Evolutionary conservation across 2,888 invertebrate species (phyloP).

Genomic region (Hipparchia semele): DNA sequence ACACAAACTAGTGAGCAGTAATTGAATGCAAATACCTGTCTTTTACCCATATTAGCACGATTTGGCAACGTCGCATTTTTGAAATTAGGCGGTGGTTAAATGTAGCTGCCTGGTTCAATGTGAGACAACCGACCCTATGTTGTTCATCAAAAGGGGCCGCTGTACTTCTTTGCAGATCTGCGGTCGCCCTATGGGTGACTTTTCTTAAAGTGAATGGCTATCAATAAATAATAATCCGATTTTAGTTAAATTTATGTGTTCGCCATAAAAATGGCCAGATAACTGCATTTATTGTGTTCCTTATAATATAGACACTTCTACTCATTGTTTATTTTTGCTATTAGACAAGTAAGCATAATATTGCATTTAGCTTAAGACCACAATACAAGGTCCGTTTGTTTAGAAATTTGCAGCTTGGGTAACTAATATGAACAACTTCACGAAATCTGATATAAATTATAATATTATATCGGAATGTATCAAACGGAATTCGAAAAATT

Average conservation of each 20-base stretch:
- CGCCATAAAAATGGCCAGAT: slow-evolving; percentile 27
- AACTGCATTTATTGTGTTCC: slow-evolving; percentile 56
- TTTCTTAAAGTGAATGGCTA: slow-evolving; percentile 4
- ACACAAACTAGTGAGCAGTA: too few relatives aligned
- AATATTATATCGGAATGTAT: not conserved
- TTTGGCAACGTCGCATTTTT: too few relatives aligned
- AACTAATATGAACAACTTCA: not conserved
- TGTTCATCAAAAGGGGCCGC: not conserved
- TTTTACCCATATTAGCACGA: too few relatives aligned
- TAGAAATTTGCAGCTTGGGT: not conserved
- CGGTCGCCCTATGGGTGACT: not conserved
- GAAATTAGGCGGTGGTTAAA: too few relatives aligned
- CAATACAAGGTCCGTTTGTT: slow-evolving; percentile 1
- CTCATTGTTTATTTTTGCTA: slow-evolving; percentile 58
- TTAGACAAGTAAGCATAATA: slow-evolving; percentile 61
- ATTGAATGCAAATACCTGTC: too few relatives aligned
- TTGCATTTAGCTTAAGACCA: slow-evolving; percentile 54
- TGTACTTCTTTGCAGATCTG: too few relatives aligned
- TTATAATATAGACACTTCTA: slow-evolving; percentile 52
- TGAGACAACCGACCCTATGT: too few relatives aligned
- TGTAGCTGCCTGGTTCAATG: too few relatives aligned
- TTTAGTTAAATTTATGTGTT: slow-evolving; percentile 30
- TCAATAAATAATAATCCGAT: slow-evolving; percentile 24
- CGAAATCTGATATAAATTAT: not conserved
- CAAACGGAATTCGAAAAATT: not conserved